Evolutionary conservation across 1,140 invertebrate genomes (phyloP).

Genomic region (Caerostris darwini): DNA sequence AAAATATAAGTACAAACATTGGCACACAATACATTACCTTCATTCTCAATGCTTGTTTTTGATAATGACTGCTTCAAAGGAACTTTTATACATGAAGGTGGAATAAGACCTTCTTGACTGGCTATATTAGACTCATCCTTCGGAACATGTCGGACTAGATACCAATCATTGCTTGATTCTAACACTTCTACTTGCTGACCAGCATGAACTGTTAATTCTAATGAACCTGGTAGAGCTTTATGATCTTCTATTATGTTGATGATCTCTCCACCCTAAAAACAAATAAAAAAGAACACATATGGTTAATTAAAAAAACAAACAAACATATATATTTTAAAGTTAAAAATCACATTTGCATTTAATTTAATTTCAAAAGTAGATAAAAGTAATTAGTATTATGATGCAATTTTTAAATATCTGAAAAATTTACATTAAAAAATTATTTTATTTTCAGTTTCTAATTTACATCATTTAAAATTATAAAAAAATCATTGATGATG

Average conservation of each 20-base stretch:
- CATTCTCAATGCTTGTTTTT: conserved; percentile 81
- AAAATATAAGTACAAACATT: too few species aligned
- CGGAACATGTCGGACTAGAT: conserved; percentile 81
- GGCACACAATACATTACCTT: conserved; percentile 75
- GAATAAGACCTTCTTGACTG: conserved; percentile 78
- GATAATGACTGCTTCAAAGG: conserved; percentile 79
- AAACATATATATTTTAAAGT: too few species aligned
- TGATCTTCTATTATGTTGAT: conserved; percentile 93
- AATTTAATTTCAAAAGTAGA: too few species aligned
- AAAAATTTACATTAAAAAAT: too few species aligned
- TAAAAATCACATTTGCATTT: too few species aligned
- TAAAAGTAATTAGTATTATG: too few species aligned
- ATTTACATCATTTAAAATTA: too few species aligned
- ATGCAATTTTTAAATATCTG: too few species aligned
- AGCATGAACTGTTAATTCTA: conserved; percentile 87
- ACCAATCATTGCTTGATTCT: conserved; percentile 85
- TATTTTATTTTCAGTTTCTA: too few species aligned
- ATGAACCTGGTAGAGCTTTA: conserved; percentile 86
- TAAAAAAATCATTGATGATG: too few species aligned
- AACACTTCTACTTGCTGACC: conserved; percentile 94
- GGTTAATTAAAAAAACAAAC: too few species aligned
- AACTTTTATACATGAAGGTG: conserved; percentile 69
- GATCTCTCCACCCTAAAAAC: conserved; percentile 86
- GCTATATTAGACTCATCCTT: conserved; percentile 79
- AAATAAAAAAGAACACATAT: background rate